These are phyloP conservation scores for Cyanoramphus novaezelandiae DNA, from an alignment of 2,113 vertebrate species.

Conservation along the genomic window DNA sequence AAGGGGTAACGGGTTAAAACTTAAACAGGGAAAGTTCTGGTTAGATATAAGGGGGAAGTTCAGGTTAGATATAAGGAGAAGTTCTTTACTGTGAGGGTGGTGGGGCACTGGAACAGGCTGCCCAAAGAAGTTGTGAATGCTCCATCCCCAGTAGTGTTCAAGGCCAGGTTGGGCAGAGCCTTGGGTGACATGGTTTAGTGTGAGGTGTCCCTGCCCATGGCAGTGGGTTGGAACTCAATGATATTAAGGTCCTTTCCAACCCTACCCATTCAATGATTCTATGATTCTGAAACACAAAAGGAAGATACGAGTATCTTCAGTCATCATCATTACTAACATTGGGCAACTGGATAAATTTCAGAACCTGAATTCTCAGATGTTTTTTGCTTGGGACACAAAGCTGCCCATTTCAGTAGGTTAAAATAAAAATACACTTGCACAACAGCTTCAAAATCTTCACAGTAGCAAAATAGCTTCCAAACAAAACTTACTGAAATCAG, in stretches of 20 bases:
- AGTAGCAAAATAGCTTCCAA: background rate
- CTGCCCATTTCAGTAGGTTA: background rate
- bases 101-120: background rate
- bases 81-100: background rate
- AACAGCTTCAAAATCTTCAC: background rate
- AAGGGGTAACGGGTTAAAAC: background rate
- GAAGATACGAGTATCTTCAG: background rate
- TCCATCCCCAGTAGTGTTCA: background rate
- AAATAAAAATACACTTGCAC: background rate
- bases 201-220: background rate
- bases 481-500: conserved; percentile 24
- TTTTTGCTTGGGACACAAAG: background rate
- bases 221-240: background rate
- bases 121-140: background rate
- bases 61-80: background rate
- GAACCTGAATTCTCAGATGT: background rate
- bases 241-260: background rate
- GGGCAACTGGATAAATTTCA: background rate
- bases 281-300: background rate
- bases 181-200: background rate
- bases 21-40: background rate
- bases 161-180: background rate
- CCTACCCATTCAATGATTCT: background rate
- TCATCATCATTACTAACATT: background rate
- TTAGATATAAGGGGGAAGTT: background rate